Percentiles rank a stretch among this genome's conserved stretches.
These are phyloP conservation scores for Sebastes elongatus DNA, from an alignment of 2,797 vertebrate genomes.

Conservation along the genomic window DNA sequence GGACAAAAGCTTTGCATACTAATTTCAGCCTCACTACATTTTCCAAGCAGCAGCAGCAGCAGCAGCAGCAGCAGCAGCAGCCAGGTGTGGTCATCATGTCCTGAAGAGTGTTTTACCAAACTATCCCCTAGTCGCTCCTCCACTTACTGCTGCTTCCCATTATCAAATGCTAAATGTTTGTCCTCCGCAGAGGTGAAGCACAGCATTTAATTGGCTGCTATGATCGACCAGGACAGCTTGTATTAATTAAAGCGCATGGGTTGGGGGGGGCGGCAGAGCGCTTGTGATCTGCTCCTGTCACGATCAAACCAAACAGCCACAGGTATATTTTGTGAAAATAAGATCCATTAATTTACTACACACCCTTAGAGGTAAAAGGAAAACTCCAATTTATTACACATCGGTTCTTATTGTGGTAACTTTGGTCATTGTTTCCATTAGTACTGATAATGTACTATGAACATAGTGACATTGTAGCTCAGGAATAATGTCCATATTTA, in stretches of 20 bases:
- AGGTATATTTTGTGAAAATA: background rate
- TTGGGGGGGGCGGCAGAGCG: background rate
- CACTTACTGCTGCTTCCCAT: slow-evolving; percentile 32
- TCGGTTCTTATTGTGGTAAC: background rate
- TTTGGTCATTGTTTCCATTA: background rate
- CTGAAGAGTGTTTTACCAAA: slow-evolving; percentile 36
- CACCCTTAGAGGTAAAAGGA: background rate
- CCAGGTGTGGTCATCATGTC: slow-evolving; percentile 53
- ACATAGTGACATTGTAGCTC: background rate
- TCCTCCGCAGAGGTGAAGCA: slow-evolving; percentile 26
- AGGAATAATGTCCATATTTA: background rate
- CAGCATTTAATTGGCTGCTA: slow-evolving; percentile 43
- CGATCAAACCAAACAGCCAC: slow-evolving; percentile 7
- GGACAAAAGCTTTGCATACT: slow-evolving; percentile 76
- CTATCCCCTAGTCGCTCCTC: slow-evolving; percentile 12
- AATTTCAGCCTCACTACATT: slow-evolving; percentile 62
- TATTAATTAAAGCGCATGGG: slow-evolving; percentile 32
- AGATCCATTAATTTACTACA: background rate
- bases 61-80: slow-evolving; percentile 30
- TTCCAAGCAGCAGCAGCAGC: slow-evolving; percentile 26
- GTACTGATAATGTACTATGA: background rate
- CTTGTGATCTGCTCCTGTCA: slow-evolving; percentile 8
- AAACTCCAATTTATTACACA: background rate
- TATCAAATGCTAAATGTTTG: slow-evolving; percentile 54
- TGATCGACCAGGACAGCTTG: slow-evolving; percentile 35